Base-by-base conservation (phyloP, 1,140 invertebrate species). In the Agrilus planipennis region DNA sequence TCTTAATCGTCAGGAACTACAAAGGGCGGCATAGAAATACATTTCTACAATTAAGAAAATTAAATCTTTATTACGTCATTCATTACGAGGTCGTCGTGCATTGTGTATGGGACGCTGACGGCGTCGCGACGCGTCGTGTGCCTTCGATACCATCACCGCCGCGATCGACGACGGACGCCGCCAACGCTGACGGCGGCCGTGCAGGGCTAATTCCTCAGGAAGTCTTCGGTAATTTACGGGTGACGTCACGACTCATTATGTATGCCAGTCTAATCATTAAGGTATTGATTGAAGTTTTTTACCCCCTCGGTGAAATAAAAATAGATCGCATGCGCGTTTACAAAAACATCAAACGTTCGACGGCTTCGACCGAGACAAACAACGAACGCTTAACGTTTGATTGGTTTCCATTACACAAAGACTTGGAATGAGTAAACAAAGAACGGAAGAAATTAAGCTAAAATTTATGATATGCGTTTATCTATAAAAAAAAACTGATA, bases 221-320 rank as follows among this genome's bases (percentile, higher is more conserved):
- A 36, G 25, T 38, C 30, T 34, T 45, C 36, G 43, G 41, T 51
- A 53, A 53, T 51, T 51, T 51, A 47, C 45, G 49, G 39, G 50
- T 56, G 54, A 56, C 54, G 54, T 56, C 52, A 56, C 41, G 42
- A 12, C 47, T 56, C 52, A 56, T 56, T 56, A 56, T 46, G 47
- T 56, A 56, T 56, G 54, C 54, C 45, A 56, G 42, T 49, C 52
- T 47, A 52, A 54, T 56, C 54, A 56, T 56, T 54, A 54, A 48
- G 52, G 52, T 56, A 56, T 56, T 49, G 54, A 56, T 55, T 56
- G 47, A 47, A 47, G 44, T 52, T 55, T 55, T 54, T 53, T 45
- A 42, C 50, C 51, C 44, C 45, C 44, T 20, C n/a, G 10, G 22
- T 20, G 17, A 23, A n/a, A 39, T 39, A 39, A 35, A 44, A 44